Conservation (phyloP, 2,113 vertebrate genomes). For the Tupaia chinensis region DNA sequence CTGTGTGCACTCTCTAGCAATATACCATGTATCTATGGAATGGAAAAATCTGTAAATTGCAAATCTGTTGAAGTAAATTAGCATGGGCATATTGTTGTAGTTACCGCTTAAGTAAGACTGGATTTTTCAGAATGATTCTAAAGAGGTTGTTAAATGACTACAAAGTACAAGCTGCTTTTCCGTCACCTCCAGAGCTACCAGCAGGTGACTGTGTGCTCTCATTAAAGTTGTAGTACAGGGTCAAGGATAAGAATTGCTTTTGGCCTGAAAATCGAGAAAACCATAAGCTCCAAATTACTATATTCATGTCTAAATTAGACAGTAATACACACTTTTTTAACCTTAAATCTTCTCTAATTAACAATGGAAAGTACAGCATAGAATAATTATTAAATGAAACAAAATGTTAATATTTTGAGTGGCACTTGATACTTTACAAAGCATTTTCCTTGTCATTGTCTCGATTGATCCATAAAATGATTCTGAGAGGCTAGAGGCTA, state of each 20-base stretch:
- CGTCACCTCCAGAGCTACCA: neutral
- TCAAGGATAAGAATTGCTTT: slow-evolving; percentile 49
- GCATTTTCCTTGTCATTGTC: neutral
- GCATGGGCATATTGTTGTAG: neutral
- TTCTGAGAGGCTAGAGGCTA: neutral
- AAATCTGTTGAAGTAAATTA: neutral
- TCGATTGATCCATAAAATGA: neutral
- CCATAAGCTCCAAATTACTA: slow-evolving; percentile 64
- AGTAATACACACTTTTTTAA: neutral
- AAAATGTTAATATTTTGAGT: neutral
- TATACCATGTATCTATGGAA: neutral
- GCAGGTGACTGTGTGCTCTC: slow-evolving; percentile 52
- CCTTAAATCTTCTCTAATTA: neutral
- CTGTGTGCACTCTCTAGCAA: neutral
- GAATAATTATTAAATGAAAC: neutral
- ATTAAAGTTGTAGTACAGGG: slow-evolving; percentile 51
- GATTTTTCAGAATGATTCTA: neutral
- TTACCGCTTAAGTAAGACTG: neutral
- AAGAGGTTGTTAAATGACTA: slow-evolving; percentile 42
- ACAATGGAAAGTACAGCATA: neutral
- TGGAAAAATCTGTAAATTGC: neutral
- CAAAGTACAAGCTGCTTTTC: neutral
- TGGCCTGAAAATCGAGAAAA: slow-evolving; percentile 18
- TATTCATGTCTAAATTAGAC: slow-evolving; percentile 40
- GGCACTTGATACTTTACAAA: neutral